Evolutionary conservation across 2,797 vertebrate genomes (phyloP), one percentile per base, ranked within the genome.

Genomic region (Sebastiscus tertius): DNA sequence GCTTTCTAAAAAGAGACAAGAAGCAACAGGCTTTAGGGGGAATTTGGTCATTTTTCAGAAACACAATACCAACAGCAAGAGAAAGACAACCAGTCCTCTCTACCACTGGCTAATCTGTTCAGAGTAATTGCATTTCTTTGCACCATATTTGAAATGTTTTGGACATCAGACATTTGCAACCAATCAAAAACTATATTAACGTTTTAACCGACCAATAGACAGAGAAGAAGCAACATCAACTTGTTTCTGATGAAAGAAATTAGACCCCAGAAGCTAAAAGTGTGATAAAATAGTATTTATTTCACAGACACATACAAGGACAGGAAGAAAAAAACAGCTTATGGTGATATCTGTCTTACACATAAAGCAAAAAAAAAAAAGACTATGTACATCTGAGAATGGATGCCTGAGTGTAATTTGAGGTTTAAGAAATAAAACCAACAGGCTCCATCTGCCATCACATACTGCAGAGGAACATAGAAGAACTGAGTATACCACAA

Each of bases 201-300:
- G 18, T 24, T 46, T 52, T 4, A 22, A 59, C 26, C 11, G 22
- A 77, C 0, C 75, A 68, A 33, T 14, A 3, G 6, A 36, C 4
- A 1, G 6, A 52, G 11, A 24, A 31, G 54, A 39, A 31, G 18
- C 9, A 22, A 58, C 39, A 36, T 46, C 0, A 12, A 55, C 5
- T 6, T 13, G 6, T 31, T 24, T 74, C 26, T 64, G 39, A 54
- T 55, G 9, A 12, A 22, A 18, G 46, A 18, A 36, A 24, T 2
- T 1, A 56, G 20, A 49, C 1, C 6, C 18, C 27, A 8, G 6
- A 34, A 26, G 12, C 49, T n/a, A 33, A 31, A 70, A n/a, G 26
- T 91, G 90, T 93, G 94, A 95, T 96, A 96, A 96, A 96, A 96
- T 96, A 95, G 84, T 83, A 82, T 96, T 96, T 95, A 95, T 96